Conservation (phyloP, 2,888 invertebrate species). For the Elysia crispata region DNA sequence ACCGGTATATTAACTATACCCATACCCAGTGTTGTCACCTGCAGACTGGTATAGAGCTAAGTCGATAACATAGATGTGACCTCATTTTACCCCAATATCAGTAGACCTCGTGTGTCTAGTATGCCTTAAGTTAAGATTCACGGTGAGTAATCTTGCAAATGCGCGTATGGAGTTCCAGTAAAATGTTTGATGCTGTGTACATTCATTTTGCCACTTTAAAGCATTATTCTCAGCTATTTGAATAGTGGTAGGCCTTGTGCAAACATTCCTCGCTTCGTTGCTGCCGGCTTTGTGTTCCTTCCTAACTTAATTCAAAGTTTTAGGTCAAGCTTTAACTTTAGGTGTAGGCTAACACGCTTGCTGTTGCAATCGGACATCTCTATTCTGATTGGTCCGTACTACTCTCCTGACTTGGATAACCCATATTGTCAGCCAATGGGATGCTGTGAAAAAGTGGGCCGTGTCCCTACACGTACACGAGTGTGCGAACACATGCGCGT, state of each 20-base stretch:
- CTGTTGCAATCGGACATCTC: neutral
- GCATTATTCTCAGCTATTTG: neutral
- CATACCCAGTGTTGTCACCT: too few relatives aligned
- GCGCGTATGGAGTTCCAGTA: too few relatives aligned
- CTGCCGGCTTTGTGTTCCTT: neutral
- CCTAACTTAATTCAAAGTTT: neutral
- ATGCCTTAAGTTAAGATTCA: too few relatives aligned
- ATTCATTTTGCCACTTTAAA: too few relatives aligned
- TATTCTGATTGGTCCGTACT: neutral
- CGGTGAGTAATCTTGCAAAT: too few relatives aligned
- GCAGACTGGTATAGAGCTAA: too few relatives aligned
- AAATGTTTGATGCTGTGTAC: too few relatives aligned
- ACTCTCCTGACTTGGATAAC: constrained; percentile 11
- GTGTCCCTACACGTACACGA: neutral
- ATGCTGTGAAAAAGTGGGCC: neutral
- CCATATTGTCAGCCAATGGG: constrained; percentile 19
- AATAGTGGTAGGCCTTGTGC: neutral
- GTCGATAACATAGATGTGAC: too few relatives aligned
- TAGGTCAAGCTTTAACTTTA: neutral
- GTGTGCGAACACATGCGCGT: neutral
- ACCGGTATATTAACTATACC: too few relatives aligned
- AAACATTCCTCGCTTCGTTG: neutral
- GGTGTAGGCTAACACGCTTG: neutral
- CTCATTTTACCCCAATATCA: too few relatives aligned
- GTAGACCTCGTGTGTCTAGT: neutral